phyloP scores from a whole-genome alignment of 1,140 invertebrate genomes.

The Listronotus bonariensis region DNA sequence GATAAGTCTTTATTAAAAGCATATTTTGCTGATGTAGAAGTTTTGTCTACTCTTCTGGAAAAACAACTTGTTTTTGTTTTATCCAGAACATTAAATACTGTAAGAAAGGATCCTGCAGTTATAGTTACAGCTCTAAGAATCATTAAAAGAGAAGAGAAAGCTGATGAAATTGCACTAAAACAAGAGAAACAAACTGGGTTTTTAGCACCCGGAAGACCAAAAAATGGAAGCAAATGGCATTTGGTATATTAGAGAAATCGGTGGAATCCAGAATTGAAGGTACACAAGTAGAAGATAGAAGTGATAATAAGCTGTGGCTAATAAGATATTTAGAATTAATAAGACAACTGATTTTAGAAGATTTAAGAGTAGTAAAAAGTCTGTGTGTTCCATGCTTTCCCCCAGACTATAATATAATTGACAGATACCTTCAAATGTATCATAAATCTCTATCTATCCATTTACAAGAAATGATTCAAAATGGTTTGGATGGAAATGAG shows the following conservation, averaged over 20 bases:
- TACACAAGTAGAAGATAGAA: constrained; percentile 90
- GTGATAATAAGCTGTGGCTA: constrained; percentile 95
- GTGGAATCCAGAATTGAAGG: constrained; percentile 84
- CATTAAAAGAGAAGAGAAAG: constrained; percentile 95
- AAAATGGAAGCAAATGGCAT: constrained; percentile 89
- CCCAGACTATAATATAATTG: constrained; percentile 91
- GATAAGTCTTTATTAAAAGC: constrained; percentile 91
- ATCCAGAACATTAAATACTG: constrained; percentile 88
- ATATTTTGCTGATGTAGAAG: constrained; percentile 95
- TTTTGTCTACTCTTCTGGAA: constrained; percentile 85
- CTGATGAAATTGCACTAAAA: constrained; percentile 79
- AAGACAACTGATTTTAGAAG: constrained; percentile 85
- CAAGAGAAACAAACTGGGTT: constrained; percentile 84
- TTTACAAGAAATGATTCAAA: constrained; percentile 84
- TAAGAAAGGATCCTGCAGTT: constrained; percentile 91
- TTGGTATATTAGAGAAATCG: constrained; percentile 81
- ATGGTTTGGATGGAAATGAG: constrained; percentile 93
- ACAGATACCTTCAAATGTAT: constrained; percentile 92
- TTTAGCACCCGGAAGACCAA: constrained; percentile 90
- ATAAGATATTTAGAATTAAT: constrained; percentile 76
- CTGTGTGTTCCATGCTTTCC: constrained; percentile 94
- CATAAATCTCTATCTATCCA: constrained; percentile 85
- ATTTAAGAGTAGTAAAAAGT: constrained; percentile 90
- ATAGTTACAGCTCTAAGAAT: constrained; percentile 96
- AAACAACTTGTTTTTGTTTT: constrained; percentile 91